Conservation (phyloP, 2,113 vertebrate species). For the Apus apus region DNA sequence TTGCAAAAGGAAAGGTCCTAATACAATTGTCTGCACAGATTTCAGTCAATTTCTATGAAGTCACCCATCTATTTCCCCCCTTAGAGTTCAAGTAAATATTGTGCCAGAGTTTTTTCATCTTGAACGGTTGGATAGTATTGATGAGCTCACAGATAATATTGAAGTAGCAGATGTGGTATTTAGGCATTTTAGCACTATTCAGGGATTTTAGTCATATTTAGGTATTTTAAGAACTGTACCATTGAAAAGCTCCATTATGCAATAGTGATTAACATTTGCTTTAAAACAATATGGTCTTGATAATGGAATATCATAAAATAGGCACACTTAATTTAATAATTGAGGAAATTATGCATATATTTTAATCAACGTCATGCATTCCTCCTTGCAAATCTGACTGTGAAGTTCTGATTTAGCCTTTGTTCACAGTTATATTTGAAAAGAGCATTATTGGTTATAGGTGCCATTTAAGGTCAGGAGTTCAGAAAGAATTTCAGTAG, state of each 20-base stretch:
- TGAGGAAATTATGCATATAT: not conserved
- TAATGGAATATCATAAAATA: not conserved
- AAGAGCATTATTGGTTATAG: not conserved
- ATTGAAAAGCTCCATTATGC: not conserved
- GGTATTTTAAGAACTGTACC: not conserved
- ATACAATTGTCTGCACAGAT: not conserved
- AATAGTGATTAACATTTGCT: not conserved
- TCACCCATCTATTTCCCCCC: not conserved
- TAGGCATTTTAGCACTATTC: not conserved
- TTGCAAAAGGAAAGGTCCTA: not conserved
- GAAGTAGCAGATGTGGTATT: not conserved
- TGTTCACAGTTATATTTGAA: not conserved
- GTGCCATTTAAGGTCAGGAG: not conserved
- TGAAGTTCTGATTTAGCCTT: not conserved
- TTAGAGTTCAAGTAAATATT: not conserved
- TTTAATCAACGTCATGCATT: not conserved
- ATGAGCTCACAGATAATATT: not conserved
- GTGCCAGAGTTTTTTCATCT: not conserved
- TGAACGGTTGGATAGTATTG: not conserved
- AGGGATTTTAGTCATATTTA: too few relatives aligned
- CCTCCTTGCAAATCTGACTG: not conserved
- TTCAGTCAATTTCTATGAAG: not conserved
- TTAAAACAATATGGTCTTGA: not conserved
- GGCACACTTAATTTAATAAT: not conserved
- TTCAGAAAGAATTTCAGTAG: not conserved